These are phyloP conservation scores for Myocastor coypus DNA, from an alignment of 2,113 vertebrate species.

Conservation along the genomic window DNA sequence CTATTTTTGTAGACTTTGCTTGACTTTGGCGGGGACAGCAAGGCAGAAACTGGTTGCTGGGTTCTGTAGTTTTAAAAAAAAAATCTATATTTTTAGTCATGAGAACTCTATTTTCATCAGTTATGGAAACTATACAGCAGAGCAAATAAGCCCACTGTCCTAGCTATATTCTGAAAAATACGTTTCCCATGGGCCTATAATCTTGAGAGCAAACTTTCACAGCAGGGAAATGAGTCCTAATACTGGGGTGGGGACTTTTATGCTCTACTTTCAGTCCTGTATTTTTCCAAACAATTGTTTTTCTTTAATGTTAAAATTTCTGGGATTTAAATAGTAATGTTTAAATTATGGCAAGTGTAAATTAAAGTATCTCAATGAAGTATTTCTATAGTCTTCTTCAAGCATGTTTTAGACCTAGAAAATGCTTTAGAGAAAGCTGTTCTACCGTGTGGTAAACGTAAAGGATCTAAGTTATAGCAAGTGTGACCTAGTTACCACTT, in stretches of 20 bases:
- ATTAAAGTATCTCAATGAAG: constrained; percentile 82
- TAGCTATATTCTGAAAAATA: constrained; percentile 79
- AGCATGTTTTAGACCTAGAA: constrained; percentile 87
- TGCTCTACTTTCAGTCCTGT: constrained; percentile 78
- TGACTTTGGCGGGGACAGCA: constrained; percentile 86
- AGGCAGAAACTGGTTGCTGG: constrained; percentile 89
- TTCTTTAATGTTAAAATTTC: constrained; percentile 84
- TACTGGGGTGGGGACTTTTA: constrained; percentile 76
- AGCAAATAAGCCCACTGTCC: constrained; percentile 81
- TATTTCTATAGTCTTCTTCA: constrained; percentile 81
- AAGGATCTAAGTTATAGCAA: constrained; percentile 71
- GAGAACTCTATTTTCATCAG: constrained; percentile 97
- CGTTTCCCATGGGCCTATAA: constrained; percentile 81
- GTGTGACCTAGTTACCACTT: constrained; percentile 70
- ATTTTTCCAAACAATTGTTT: constrained; percentile 85
- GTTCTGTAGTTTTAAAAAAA: constrained; percentile 89
- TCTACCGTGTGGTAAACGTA: constrained; percentile 72
- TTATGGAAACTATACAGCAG: constrained; percentile 84
- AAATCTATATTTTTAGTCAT: constrained; percentile 98
- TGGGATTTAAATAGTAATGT: constrained; percentile 84
- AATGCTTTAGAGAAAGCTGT: constrained; percentile 66
- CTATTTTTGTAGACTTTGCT: constrained; percentile 99
- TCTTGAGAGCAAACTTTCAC: constrained; percentile 84
- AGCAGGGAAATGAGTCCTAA: constrained; percentile 68
- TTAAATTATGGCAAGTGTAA: constrained; percentile 87